Evolutionary conservation across 2,888 invertebrate species (phyloP).

Genomic region (Cataglyphis livida): DNA sequence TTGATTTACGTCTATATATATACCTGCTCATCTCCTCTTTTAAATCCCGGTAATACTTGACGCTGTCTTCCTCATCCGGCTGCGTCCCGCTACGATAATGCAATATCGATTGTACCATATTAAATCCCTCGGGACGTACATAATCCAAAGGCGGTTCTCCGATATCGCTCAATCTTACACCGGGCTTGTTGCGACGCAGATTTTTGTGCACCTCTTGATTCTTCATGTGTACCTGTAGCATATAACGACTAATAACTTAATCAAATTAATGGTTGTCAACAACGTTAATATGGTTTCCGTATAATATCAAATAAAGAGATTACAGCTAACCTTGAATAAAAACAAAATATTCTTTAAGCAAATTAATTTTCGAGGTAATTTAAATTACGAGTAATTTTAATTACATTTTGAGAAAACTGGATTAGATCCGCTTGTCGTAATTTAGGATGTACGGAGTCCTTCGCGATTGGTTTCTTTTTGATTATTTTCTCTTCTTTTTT

Average conservation of each 20-base stretch:
- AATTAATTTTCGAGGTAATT: background rate
- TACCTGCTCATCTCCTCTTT: conserved; percentile 86
- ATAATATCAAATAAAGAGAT: background rate
- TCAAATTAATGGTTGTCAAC: conserved; percentile 2
- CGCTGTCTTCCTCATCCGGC: conserved; percentile 81
- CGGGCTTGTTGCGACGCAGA: conserved; percentile 89
- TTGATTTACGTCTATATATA: conserved; percentile 51
- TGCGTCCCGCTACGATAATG: conserved; percentile 82
- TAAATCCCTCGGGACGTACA: conserved; percentile 88
- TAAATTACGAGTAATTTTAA: conserved; percentile 37
- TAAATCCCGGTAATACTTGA: conserved; percentile 82
- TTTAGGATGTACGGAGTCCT: conserved; percentile 82
- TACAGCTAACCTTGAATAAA: background rate
- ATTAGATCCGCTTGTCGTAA: conserved; percentile 86
- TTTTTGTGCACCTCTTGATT: conserved; percentile 90
- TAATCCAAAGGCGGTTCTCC: conserved; percentile 88
- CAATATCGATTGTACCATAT: conserved; percentile 87
- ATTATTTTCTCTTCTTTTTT: conserved; percentile 84
- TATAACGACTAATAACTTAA: background rate
- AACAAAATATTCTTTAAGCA: background rate
- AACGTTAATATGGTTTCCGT: conserved; percentile 2
- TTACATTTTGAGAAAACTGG: conserved; percentile 87
- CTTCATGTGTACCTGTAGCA: conserved; percentile 88
- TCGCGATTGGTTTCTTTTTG: conserved; percentile 72
- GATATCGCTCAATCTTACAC: conserved; percentile 87